Conservation (phyloP, 1,140 invertebrate genomes). For the Drosophila bocki region DNA sequence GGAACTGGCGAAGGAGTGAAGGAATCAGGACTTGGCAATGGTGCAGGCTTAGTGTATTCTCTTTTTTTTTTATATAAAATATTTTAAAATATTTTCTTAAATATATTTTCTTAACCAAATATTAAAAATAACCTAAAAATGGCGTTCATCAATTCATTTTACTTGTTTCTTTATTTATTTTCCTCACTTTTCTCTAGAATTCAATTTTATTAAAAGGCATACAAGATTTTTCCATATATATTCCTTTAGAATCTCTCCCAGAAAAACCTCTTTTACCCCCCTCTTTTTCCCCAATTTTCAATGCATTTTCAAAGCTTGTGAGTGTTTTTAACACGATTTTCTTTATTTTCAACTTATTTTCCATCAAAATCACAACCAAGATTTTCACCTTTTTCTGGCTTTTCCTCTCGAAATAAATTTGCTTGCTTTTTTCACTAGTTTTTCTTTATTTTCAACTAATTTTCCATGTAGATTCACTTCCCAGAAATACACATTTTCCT, state of each 20-base stretch:
- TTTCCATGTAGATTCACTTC: background rate
- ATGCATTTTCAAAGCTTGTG: too few species aligned
- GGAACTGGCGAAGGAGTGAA: background rate
- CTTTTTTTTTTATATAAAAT: background rate
- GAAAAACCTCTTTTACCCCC: too few species aligned
- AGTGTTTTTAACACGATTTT: background rate
- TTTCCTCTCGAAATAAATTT: background rate
- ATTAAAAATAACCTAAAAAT: background rate
- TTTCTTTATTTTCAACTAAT: background rate
- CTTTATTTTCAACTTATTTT: background rate
- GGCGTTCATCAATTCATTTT: too few species aligned
- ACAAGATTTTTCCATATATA: too few species aligned
- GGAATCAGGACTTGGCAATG: background rate
- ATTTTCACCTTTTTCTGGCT: background rate
- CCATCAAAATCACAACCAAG: background rate
- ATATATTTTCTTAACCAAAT: constrained; percentile 5
- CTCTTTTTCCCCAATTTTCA: too few species aligned
- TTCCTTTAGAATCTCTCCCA: too few species aligned
- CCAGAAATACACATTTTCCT: background rate
- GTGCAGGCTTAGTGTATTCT: background rate
- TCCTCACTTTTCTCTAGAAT: too few species aligned
- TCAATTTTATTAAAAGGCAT: too few species aligned
- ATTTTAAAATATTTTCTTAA: background rate
- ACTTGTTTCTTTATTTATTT: too few species aligned
- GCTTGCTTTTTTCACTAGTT: background rate